phyloP scores from a whole-genome alignment of 2,113 vertebrate genomes.

The Ascaphus truei region DNA sequence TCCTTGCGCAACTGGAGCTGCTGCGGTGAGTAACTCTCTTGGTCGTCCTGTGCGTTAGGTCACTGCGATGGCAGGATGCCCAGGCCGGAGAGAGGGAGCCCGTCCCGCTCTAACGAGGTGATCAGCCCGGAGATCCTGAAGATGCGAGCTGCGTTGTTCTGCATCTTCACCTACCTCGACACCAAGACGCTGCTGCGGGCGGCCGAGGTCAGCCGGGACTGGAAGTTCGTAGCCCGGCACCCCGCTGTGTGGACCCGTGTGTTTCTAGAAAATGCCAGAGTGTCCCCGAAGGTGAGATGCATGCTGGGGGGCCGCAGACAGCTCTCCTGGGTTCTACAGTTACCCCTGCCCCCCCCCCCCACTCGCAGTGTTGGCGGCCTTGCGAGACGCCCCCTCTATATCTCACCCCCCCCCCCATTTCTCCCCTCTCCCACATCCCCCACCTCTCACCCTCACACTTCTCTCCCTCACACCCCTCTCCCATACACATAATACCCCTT shows the following conservation, averaged over 20 bases:
- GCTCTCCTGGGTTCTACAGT: not conserved
- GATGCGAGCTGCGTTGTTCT: conserved; percentile 93
- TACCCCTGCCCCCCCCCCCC: not conserved
- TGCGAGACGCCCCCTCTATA: no score
- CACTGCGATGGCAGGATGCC: conserved; percentile 43
- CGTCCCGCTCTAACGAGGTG: conserved; percentile 84
- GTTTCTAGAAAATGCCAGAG: conserved; percentile 89
- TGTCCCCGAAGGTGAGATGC: conserved; percentile 84
- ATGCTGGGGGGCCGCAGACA: not conserved
- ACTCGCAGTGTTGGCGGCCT: no score
- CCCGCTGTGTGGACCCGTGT: conserved; percentile 94
- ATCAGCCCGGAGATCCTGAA: conserved; percentile 97
- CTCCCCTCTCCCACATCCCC: no score
- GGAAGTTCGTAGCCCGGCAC: conserved; percentile 94
- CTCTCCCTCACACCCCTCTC: no score
- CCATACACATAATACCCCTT: no score
- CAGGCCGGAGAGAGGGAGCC: conserved; percentile 78
- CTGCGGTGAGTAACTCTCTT: no score
- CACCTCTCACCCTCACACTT: no score
- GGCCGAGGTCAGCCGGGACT: conserved; percentile 90
- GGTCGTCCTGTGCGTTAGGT: not conserved
- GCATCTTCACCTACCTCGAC: conserved; percentile 97
- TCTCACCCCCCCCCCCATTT: no score
- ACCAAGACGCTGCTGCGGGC: conserved; percentile 86
- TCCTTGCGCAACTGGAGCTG: no score